Percentiles rank a stretch among this genome's conserved stretches.
Conservation (phyloP, 2,888 invertebrate species). For the Ceraclea dissimilis region DNA sequence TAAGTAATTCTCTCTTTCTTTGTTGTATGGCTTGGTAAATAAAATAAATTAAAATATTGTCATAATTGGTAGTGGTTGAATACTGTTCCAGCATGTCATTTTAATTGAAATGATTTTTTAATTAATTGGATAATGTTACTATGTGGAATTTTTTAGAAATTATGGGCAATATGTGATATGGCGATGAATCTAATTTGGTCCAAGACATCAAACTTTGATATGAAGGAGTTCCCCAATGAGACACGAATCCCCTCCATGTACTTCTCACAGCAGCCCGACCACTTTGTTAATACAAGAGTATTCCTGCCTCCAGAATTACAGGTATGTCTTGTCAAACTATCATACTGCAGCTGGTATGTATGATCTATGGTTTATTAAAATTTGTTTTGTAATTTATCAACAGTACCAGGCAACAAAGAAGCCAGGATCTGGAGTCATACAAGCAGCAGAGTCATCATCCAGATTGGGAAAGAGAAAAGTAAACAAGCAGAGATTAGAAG, state of each 20-base stretch:
- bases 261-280: constrained; percentile 67
- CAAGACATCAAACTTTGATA: constrained; percentile 79
- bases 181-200: constrained; percentile 85
- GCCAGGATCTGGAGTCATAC: constrained; percentile 36
- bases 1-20: constrained; percentile 40
- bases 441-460: constrained; percentile 27
- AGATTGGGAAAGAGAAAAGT: constrained; percentile 40
- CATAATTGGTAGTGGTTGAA: too few species aligned
- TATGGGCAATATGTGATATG: constrained; percentile 95
- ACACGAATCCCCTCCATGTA: constrained; percentile 86
- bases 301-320: constrained; percentile 80
- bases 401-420: constrained; percentile 37
- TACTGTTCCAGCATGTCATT: too few species aligned
- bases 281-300: constrained; percentile 65
- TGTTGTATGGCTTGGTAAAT: constrained; percentile 13
- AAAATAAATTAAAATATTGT: too few species aligned
- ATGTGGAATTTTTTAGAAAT: constrained; percentile 68
- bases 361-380: too few species aligned
- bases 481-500: constrained; percentile 41
- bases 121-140: too few species aligned
- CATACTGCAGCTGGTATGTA: background rate
- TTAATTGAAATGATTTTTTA: too few species aligned
- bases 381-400: background rate
- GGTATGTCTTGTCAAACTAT: constrained; percentile 34
- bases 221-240: constrained; percentile 83